Evolutionary conservation across 2,888 invertebrate genomes (phyloP).

Genomic region (Ectemnius continuus): DNA sequence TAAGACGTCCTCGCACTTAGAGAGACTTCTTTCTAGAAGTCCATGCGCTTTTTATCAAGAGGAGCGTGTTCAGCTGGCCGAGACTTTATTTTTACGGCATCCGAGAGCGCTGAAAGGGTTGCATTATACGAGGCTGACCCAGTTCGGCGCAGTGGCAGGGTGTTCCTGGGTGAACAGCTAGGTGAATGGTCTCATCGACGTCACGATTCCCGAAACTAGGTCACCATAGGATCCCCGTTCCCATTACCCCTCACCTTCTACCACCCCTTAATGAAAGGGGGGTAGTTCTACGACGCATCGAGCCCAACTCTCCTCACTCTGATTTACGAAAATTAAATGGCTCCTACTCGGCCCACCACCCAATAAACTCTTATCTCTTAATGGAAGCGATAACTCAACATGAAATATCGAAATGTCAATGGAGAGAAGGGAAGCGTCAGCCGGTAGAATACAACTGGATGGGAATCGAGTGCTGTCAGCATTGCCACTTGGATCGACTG

Average conservation of each 20-base stretch:
- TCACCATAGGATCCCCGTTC: constrained; percentile 43
- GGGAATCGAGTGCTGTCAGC: background rate
- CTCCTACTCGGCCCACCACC: no score
- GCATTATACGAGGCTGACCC: constrained; percentile 49
- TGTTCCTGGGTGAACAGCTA: constrained; percentile 61
- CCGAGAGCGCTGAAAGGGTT: constrained; percentile 49
- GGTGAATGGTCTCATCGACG: constrained; percentile 60
- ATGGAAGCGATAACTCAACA: no score
- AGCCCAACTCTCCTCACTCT: no score
- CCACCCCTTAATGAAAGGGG: constrained; percentile 35
- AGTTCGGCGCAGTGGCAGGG: constrained; percentile 42
- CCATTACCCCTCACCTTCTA: constrained; percentile 31
- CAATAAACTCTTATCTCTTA: no score
- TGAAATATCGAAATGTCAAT: background rate
- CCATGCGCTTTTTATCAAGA: constrained; percentile 12
- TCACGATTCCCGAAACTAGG: constrained; percentile 48
- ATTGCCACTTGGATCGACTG: background rate
- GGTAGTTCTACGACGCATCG: no score
- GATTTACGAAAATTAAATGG: no score
- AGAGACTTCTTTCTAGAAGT: background rate
- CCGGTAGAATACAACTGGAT: no score
- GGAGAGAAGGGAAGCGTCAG: background rate
- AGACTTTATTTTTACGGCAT: constrained; percentile 43
- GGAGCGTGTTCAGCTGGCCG: constrained; percentile 33
- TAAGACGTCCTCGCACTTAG: background rate